Base-by-base conservation (phyloP, 2,797 vertebrate genomes). In the Zalophus californianus region DNA sequence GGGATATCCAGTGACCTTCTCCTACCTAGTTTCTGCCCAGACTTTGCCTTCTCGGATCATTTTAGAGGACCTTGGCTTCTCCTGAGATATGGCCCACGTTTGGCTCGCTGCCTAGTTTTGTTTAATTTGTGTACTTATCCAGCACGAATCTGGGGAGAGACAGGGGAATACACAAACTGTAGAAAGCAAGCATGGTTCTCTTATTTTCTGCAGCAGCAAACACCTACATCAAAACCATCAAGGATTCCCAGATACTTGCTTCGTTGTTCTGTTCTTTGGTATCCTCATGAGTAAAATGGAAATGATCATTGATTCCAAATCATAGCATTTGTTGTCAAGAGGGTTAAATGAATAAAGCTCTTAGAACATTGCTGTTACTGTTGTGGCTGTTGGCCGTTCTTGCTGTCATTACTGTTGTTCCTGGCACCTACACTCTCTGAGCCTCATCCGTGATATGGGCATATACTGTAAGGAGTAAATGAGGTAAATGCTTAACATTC, bases 361-460 rank as follows among this genome's bases (percentile, higher is more conserved):
- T 68, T 78, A 72, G 23, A 48, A 23, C 7, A 25, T 78, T 84
- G 7, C 25, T 18, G 20, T 73, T 14, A 9, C 41, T 62, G 3
- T 25, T 44, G 7, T 29, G 32, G 32, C n/a, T 78, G 70, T 54
- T 68, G 27, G 27, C 23, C 78, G 0, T 48, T 90, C 18, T 82
- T 32, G 16, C 21, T 20, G 25, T 86, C 10, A 0, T 48, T 10
- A 14, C 23, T 41, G 2, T 23, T 15, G 12, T 68, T 54, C 80
- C 29, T 27, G 56, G 75, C 11, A 1, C n/a, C 54, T 82, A 4
- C 64, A 52, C 25, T 92, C 7, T 38, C 23, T 70, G 27, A 38
- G 48, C 25, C 50, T 29, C 10, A 1, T n/a, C 2, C 5, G 0
- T 3, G 7, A 18, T 20, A 2, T 5, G 32, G 44, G 23, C 23